Evolutionary conservation across 2,113 vertebrate species (phyloP), one percentile per base, ranked within the genome.

Genomic region (Nerophis ophidion): DNA sequence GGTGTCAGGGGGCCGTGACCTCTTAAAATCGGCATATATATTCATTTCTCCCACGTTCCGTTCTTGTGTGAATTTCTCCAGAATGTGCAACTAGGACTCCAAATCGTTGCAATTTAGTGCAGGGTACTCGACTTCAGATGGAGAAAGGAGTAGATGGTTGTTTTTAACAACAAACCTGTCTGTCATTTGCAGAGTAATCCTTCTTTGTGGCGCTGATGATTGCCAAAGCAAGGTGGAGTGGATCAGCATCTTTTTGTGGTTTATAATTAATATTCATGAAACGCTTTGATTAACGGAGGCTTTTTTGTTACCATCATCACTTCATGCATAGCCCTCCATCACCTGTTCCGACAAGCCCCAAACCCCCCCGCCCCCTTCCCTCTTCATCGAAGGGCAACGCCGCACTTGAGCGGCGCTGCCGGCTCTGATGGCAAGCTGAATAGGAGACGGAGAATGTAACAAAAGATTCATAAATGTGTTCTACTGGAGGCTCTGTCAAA

Each of bases 401-500:
- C 19, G 62, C 68, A 48, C 60, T 69, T 42, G 61, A 75, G 76
- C 48, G 8, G 75, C 72, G 81, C 73, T 70, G 75, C 75, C 48
- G 8, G 75, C 72, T 82, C 73, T 70, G 75, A 80, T 76, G 72
- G 68, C 15, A 57, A 53, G 74, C 79, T 73, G 66, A 78, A 78
- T 60, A 75, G 69, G 55, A 77, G 81, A 73, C 60, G 75, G 65
- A 68, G 72, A 82, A 68, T 70, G 79, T 80, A 85, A 86, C 80
- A 85, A 86, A 86, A 81, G 80, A 84, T 73, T 73, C 79, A 72
- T 79, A 81, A 86, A 88, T 78, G 81, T 71, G 72, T 49, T 65
- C 77, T 72, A 84, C 83, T 85, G 80, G 81, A 88, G 81, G 86
- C 83, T 75, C 81, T 84, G 81, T 86, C 79, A 75, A 84, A 81